Evolutionary conservation across 2,888 invertebrate species (phyloP).

Genomic region (Eulithis prunata): DNA sequence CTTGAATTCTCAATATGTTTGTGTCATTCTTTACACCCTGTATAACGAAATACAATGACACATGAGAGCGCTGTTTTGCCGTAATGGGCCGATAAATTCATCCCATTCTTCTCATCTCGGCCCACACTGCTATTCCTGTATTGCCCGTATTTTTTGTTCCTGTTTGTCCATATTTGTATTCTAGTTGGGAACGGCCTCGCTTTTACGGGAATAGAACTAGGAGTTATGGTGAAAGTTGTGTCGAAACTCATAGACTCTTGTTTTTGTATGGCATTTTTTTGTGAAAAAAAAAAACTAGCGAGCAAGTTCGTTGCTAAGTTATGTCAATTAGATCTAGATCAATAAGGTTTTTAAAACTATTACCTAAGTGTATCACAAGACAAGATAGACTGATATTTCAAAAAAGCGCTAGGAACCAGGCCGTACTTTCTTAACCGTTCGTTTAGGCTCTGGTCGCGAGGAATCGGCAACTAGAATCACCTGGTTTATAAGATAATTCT

Average conservation of each 20-base stretch:
- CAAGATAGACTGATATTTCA: too few relatives aligned
- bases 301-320: too few relatives aligned
- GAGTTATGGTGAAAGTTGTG: slow-evolving; percentile 31
- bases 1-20: too few relatives aligned
- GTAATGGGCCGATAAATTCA: slow-evolving; percentile 60
- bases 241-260: slow-evolving; percentile 35
- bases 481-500: too few relatives aligned
- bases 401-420: too few relatives aligned
- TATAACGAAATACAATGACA: slow-evolving; percentile 47
- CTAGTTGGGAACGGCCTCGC: slow-evolving; percentile 38
- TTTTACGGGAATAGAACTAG: slow-evolving; percentile 36
- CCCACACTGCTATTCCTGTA: slow-evolving; percentile 49
- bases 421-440: too few relatives aligned
- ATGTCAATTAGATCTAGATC: too few relatives aligned
- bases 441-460: too few relatives aligned
- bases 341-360: too few relatives aligned
- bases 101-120: slow-evolving; percentile 47
- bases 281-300: too few relatives aligned
- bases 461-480: too few relatives aligned
- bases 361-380: too few relatives aligned
- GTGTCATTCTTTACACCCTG: neutral
- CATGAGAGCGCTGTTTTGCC: slow-evolving; percentile 46
- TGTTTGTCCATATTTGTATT: slow-evolving; percentile 51
- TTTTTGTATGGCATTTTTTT: slow-evolving; percentile 17
- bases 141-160: slow-evolving; percentile 44